Conservation (phyloP, 2,888 invertebrate species). For the Polymixis flavicincta region DNA sequence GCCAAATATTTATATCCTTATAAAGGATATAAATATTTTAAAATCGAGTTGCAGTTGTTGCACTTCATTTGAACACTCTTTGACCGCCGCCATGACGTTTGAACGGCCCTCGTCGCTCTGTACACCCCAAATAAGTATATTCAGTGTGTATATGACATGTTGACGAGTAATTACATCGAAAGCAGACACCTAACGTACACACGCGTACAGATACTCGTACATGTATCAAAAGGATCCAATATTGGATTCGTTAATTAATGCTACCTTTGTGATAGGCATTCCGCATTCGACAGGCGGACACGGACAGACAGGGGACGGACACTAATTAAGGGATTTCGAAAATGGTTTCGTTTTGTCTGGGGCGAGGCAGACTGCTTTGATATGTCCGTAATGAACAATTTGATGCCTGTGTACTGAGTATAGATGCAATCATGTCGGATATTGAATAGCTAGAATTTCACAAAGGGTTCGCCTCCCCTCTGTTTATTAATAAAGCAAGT, state of each 20-base stretch:
- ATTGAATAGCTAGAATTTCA: conserved; percentile 59
- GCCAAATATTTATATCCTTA: neutral
- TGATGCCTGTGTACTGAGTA: conserved; percentile 34
- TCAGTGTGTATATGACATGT: conserved; percentile 75
- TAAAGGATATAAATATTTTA: neutral
- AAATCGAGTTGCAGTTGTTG: conserved; percentile 4
- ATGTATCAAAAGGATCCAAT: conserved; percentile 74
- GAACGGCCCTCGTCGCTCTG: conserved; percentile 72
- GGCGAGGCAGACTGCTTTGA: conserved; percentile 55
- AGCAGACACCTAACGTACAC: conserved; percentile 67
- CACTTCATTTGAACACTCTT: conserved; percentile 38
- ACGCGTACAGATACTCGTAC: neutral
- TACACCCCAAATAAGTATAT: conserved; percentile 72
- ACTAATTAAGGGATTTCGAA: conserved; percentile 72
- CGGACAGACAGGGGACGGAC: conserved; percentile 67
- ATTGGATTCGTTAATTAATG: conserved; percentile 80
- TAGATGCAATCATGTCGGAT: conserved; percentile 55
- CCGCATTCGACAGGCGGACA: conserved; percentile 70
- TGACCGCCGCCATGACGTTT: conserved; percentile 51
- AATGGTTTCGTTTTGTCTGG: conserved; percentile 64
- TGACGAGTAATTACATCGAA: conserved; percentile 79
- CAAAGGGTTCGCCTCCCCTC: conserved; percentile 54
- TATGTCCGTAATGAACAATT: conserved; percentile 60
- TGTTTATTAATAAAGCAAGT: conserved; percentile 60
- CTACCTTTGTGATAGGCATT: conserved; percentile 76